Conservation (phyloP, 2,113 vertebrate genomes). For the Ptilonorhynchus violaceus region DNA sequence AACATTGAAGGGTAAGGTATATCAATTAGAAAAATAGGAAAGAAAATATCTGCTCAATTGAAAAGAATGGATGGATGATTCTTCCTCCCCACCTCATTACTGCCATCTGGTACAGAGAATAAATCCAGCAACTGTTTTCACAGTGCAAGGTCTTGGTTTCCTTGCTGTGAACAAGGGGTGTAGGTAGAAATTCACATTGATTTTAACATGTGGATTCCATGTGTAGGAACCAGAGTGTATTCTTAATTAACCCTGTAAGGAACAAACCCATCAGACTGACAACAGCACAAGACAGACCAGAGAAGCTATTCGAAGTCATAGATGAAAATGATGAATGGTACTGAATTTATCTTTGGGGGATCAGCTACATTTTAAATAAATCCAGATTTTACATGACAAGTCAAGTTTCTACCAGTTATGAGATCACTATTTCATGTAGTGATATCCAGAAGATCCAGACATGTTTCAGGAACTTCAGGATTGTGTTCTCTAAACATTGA, state of each 20-base stretch:
- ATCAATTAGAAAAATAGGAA: not conserved
- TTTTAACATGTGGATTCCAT: not conserved
- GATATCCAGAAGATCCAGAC: not conserved
- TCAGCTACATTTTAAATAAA: not conserved
- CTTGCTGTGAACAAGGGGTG: not conserved
- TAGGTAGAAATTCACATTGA: not conserved
- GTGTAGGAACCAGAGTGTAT: not conserved
- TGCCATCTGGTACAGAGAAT: not conserved
- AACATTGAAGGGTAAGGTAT: not conserved
- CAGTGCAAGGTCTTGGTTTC: not conserved
- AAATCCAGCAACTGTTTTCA: not conserved
- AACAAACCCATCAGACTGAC: not conserved
- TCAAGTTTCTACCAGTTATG: not conserved
- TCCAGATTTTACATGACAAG: not conserved
- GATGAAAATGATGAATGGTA: not conserved
- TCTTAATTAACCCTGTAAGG: not conserved
- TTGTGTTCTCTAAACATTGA: not conserved
- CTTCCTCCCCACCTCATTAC: not conserved
- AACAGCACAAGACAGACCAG: not conserved
- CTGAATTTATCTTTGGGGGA: not conserved
- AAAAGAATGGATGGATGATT: not conserved
- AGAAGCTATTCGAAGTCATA: not conserved
- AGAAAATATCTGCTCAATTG: not conserved
- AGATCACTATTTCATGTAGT: not conserved
- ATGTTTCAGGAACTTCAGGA: not conserved